phyloP scores from a whole-genome alignment of 2,113 vertebrate species.

The Seriola dumerili region DNA sequence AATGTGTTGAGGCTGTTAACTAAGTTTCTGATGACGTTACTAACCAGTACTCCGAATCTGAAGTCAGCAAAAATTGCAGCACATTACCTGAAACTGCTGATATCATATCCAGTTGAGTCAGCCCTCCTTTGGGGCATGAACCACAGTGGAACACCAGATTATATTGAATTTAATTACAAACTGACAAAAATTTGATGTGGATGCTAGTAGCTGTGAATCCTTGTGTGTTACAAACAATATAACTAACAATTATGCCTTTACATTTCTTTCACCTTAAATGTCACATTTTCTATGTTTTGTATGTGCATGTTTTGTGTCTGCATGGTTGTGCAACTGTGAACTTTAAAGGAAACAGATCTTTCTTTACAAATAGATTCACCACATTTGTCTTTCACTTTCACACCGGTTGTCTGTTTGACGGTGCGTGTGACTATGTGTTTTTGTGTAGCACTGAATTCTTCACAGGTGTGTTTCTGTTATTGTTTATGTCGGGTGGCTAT shows the following conservation, averaged over 20 bases:
- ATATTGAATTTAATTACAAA: neutral
- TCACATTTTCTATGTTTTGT: conserved; percentile 14
- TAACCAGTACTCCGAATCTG: conserved; percentile 5
- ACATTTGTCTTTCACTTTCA: conserved; percentile 73
- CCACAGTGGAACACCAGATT: neutral
- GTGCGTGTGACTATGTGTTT: neutral
- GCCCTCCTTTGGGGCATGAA: conserved; percentile 9
- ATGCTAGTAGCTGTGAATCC: neutral
- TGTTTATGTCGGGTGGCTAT: conserved; percentile 34
- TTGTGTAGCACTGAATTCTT: neutral
- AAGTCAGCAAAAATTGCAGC: conserved; percentile 30
- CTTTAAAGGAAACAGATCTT: conserved; percentile 51
- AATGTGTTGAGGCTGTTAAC: neutral
- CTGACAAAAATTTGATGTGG: neutral
- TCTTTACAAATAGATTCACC: conserved; percentile 49
- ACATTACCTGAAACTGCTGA: conserved; percentile 46
- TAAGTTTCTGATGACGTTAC: conserved; percentile 27
- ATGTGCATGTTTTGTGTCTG: neutral
- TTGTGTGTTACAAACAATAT: conserved; percentile 27
- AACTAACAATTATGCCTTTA: neutral
- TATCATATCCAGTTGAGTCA: conserved; percentile 38
- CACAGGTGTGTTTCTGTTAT: conserved; percentile 35
- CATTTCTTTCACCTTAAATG: conserved; percentile 8
- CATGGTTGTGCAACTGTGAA: neutral
- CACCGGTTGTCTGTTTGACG: conserved; percentile 17